A percentile compares a stretch with the other conserved stretches of the same genome.
These are phyloP conservation scores for Aphidoletes aphidimyza DNA, from an alignment of 2,888 invertebrate species.

Conservation along the genomic window DNA sequence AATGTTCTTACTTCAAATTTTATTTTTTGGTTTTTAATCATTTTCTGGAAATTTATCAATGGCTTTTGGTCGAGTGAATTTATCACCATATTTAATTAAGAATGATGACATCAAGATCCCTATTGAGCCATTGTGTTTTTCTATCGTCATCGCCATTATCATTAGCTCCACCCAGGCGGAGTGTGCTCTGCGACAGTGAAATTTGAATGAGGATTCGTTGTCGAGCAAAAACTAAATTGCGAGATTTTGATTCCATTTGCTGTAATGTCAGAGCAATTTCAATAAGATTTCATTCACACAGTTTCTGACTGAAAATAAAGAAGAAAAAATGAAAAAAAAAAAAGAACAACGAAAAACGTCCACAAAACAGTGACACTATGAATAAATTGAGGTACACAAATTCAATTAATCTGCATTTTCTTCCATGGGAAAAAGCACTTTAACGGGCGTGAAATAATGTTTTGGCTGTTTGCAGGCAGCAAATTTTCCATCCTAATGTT, in stretches of 20 bases:
- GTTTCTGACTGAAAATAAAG: conserved; percentile 18
- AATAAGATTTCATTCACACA: background rate
- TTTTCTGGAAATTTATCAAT: conserved; percentile 3
- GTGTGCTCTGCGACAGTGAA: conserved; percentile 24
- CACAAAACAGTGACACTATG: conserved; percentile 25
- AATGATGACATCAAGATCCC: conserved; percentile 16
- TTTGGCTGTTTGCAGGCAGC: background rate
- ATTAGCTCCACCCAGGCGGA: background rate
- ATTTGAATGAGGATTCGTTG: too few species aligned
- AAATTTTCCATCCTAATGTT: conserved; percentile 19
- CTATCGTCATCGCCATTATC: background rate
- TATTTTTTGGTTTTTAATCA: background rate
- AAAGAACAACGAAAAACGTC: background rate
- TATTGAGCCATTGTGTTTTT: background rate
- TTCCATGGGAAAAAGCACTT: background rate
- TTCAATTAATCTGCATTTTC: conserved; percentile 42
- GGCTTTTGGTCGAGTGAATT: conserved; percentile 17
- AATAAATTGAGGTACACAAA: conserved; percentile 48
- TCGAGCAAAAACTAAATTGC: too few species aligned
- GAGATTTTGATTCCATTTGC: conserved; percentile 31
- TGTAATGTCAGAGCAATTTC: background rate
- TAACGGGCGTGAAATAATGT: background rate
- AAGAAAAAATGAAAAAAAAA: too few species aligned
- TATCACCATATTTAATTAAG: conserved; percentile 38
- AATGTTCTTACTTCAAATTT: background rate